These are phyloP conservation scores for Rhabdornis inornatus DNA, from an alignment of 2,113 vertebrate species.

Conservation along the genomic window DNA sequence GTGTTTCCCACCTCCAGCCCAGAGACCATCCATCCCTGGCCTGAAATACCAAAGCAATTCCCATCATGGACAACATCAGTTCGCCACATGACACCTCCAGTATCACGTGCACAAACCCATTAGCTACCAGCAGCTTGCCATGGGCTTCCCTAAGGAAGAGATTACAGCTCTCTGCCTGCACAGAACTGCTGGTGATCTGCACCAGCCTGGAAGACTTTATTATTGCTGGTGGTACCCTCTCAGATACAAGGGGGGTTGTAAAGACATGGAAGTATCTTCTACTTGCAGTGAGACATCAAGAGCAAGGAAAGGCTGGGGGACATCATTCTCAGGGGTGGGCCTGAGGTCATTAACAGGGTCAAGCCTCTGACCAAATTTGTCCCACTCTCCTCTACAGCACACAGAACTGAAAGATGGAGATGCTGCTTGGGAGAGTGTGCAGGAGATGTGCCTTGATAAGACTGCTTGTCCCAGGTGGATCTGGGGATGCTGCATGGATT, in stretches of 20 bases:
- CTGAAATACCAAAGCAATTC: background rate
- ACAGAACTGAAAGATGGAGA: accelerated
- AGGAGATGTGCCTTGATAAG: background rate
- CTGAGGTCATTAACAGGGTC: background rate
- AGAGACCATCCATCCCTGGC: background rate
- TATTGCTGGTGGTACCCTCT: background rate
- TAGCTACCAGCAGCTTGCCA: background rate
- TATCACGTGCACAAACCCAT: background rate
- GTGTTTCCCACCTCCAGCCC: background rate
- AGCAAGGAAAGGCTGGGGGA: background rate
- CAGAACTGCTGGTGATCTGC: background rate
- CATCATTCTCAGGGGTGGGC: background rate
- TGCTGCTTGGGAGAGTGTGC: background rate
- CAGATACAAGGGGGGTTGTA: background rate
- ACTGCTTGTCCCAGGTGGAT: accelerated
- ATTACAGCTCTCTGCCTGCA: background rate
- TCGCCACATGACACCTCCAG: background rate
- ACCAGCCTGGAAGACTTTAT: background rate
- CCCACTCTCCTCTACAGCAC: background rate
- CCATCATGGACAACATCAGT: background rate
- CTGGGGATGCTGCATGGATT: background rate
- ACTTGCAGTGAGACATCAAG: background rate
- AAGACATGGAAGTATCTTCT: background rate
- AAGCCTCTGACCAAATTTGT: background rate
- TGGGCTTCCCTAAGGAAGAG: background rate